These are phyloP conservation scores for Drosophila helvetica DNA, from an alignment of 2,888 invertebrate species.

Conservation along the genomic window DNA sequence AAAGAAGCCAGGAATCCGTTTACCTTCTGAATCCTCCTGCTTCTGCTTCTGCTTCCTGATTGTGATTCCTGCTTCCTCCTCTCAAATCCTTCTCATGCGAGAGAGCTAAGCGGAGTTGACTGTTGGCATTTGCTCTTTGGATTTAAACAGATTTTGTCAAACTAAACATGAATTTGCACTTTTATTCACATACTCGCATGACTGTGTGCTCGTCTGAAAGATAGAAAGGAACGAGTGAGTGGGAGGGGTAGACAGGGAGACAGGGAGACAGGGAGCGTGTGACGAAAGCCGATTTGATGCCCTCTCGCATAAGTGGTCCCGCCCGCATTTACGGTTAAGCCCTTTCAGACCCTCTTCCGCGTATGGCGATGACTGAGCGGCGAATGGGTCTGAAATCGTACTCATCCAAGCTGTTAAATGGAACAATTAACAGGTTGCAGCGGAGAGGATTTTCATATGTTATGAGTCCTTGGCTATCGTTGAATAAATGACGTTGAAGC, in stretches of 20 bases:
- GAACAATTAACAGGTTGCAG: neutral
- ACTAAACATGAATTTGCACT: constrained; percentile 83
- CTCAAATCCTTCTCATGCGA: constrained; percentile 51
- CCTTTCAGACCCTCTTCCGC: constrained; percentile 21
- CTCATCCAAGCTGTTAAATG: constrained; percentile 6
- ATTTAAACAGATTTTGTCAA: constrained; percentile 79
- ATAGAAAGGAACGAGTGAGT: neutral
- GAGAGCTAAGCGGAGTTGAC: constrained; percentile 40
- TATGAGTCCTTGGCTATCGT: neutral
- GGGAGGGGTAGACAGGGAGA: constrained; percentile 2
- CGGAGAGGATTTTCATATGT: neutral
- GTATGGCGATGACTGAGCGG: neutral
- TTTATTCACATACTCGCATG: constrained; percentile 52
- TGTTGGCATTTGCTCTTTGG: constrained; percentile 73
- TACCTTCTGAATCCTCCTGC: constrained; percentile 8
- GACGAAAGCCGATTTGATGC: constrained; percentile 35
- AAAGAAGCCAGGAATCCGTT: constrained; percentile 30
- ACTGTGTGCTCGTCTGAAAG: constrained; percentile 34
- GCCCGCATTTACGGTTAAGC: constrained; percentile 46
- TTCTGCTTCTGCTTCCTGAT: neutral
- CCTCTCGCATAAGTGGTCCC: constrained; percentile 30
- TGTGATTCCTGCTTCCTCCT: neutral
- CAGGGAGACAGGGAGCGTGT: neutral
- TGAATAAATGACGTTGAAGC: neutral
- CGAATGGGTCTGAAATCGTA: neutral